Base-by-base conservation (phyloP, 2,888 invertebrate species). In the Hypomecis punctinalis region DNA sequence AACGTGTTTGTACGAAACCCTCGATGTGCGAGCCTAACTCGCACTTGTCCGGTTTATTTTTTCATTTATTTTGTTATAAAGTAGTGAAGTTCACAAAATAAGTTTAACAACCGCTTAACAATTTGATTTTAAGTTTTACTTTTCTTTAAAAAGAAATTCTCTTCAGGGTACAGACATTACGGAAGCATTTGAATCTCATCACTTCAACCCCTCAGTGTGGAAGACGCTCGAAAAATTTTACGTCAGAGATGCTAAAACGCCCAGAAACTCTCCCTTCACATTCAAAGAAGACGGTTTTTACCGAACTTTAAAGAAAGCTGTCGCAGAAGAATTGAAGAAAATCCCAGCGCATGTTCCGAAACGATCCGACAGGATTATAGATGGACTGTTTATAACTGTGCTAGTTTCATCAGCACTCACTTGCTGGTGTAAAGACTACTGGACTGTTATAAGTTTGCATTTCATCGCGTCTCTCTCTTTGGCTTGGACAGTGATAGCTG, bases 221-320 rank as follows among this genome's bases (percentile, higher is more conserved):
- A 93, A 72, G 61, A 64, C 66, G 66, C 52, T 70, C 10, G 69
- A 70, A n/a, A 72, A 69, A 78, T 86, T 76, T 74, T 96, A 94
- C 79, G 92, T 96, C 0, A 90, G 94, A 35, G 93, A 95, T 53
- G 96, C 96, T 0, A 89, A 81, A 49, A 88, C 91, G 1, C 94
- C 95, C 0, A 91, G 97, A 75, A 95, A 95, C 79, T 95, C 96
- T 0, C 96, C 96, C 0, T 94, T 96, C 72, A 97, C 96, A 0
- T 96, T 97, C 77, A 87, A 96, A 58, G 94, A 95, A 8, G 93
- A 96, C 73, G 97, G 96, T 0, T 97, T 97, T 82, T 97, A 96
- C 79, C 93, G 87, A 76, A 96, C 95, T 0, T 89, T 97, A 6
- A 96, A 96, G 80, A 85, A 84, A 49, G 93, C 94, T 40, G 94